Evolutionary conservation across 2,888 invertebrate genomes (phyloP).

Genomic region (Drosophila ezoana): DNA sequence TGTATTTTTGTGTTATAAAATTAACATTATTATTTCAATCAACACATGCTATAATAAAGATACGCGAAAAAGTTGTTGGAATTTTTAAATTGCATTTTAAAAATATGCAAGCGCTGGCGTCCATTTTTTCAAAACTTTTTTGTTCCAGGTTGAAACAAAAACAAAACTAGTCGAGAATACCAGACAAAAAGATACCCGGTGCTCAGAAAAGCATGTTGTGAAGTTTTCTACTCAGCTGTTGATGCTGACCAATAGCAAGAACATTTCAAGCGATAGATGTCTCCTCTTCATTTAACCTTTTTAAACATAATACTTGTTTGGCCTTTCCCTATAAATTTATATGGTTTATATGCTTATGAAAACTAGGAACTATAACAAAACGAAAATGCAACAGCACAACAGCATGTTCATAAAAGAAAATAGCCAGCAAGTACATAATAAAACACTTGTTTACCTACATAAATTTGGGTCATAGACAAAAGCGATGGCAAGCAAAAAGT

Average conservation of each 20-base stretch:
- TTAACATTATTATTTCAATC: slow-evolving; percentile 6
- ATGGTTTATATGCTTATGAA: not conserved
- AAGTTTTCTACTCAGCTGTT: too few relatives aligned
- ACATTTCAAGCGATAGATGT: too few relatives aligned
- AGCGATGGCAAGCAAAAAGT: slow-evolving; percentile 6
- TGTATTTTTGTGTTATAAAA: slow-evolving; percentile 1
- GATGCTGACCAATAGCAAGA: too few relatives aligned
- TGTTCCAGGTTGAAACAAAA: not conserved
- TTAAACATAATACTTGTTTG: too few relatives aligned
- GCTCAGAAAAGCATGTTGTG: not conserved
- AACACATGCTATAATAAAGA: slow-evolving; percentile 6
- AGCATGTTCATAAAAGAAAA: slow-evolving; percentile 7
- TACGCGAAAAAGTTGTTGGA: slow-evolving; percentile 1
- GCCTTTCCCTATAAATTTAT: not conserved
- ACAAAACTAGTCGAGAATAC: not conserved
- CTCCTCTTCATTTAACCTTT: too few relatives aligned
- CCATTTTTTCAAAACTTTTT: slow-evolving; percentile 7
- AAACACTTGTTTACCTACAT: slow-evolving; percentile 11
- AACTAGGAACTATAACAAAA: not conserved
- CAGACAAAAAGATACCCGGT: not conserved
- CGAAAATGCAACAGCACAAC: not conserved
- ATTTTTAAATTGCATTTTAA: not conserved
- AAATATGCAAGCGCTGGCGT: slow-evolving; percentile 21
- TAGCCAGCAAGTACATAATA: not conserved
- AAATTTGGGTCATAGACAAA: slow-evolving; percentile 3